Evolutionary conservation across 2,888 invertebrate genomes (phyloP).

Genomic region (Glaucopsyche alexis): DNA sequence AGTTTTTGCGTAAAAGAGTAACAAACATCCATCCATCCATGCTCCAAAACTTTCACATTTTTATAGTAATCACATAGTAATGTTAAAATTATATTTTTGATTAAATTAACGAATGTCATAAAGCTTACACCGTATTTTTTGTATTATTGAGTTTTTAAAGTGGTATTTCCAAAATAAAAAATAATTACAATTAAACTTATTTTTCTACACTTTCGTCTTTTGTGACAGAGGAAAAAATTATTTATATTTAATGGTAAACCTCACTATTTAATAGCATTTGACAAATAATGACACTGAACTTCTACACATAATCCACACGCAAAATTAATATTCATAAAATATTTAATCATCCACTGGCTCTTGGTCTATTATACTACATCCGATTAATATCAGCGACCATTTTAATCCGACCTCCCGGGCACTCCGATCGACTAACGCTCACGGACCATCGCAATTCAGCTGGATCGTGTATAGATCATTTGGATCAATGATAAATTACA

Average conservation of each 20-base stretch:
- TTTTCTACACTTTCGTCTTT: no score
- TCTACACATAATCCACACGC: neutral
- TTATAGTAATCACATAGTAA: no score
- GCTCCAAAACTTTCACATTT: no score
- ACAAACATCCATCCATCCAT: no score
- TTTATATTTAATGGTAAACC: no score
- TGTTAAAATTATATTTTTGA: neutral
- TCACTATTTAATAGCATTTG: no score
- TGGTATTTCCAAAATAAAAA: neutral
- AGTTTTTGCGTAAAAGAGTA: no score
- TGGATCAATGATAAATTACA: constrained; percentile 61
- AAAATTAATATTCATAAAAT: neutral
- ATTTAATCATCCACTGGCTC: neutral
- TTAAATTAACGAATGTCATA: neutral
- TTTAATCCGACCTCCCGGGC: constrained; percentile 45
- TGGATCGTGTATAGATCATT: constrained; percentile 69
- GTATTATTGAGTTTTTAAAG: neutral
- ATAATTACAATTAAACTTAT: neutral
- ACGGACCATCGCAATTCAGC: constrained; percentile 49
- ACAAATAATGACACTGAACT: neutral
- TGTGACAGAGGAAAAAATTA: no score
- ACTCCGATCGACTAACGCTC: constrained; percentile 38
- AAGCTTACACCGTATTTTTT: neutral
- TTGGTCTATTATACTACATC: constrained; percentile 54
- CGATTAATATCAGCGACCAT: constrained; percentile 62